Evolutionary conservation across 2,888 invertebrate species (phyloP).

Genomic region (Zhuqinia jingwanae): DNA sequence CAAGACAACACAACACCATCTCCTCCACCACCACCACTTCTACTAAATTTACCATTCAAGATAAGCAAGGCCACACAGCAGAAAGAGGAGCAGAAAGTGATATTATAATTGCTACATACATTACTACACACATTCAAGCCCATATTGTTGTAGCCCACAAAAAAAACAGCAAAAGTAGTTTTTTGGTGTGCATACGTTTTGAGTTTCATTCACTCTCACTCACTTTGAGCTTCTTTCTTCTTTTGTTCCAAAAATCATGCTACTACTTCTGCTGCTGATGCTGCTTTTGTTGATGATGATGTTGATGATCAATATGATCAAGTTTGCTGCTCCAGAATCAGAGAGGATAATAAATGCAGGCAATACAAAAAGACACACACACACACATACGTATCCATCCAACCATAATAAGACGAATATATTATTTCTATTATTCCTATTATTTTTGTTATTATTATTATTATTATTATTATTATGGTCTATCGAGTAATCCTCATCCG

Average conservation of each 20-base stretch:
- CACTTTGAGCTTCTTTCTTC: background rate
- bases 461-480: too few species aligned
- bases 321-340: background rate
- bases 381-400: background rate
- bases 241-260: background rate
- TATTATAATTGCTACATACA: conserved; percentile 18
- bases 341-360: background rate
- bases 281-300: background rate
- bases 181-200: background rate
- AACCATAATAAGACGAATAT: background rate
- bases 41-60: too few species aligned
- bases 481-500: background rate
- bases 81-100: background rate
- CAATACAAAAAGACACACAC: background rate
- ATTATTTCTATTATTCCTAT: too few species aligned
- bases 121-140: too few species aligned
- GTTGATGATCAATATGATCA: too few species aligned
- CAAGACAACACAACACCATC: background rate
- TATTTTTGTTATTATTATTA: too few species aligned
- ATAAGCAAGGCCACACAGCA: too few species aligned
- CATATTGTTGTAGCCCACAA: background rate
- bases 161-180: too few species aligned
- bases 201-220: too few species aligned
- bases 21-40: too few species aligned
- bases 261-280: background rate